Evolutionary conservation across 2,888 invertebrate species (phyloP).

Genomic region (Tromatobia lineatoria): DNA sequence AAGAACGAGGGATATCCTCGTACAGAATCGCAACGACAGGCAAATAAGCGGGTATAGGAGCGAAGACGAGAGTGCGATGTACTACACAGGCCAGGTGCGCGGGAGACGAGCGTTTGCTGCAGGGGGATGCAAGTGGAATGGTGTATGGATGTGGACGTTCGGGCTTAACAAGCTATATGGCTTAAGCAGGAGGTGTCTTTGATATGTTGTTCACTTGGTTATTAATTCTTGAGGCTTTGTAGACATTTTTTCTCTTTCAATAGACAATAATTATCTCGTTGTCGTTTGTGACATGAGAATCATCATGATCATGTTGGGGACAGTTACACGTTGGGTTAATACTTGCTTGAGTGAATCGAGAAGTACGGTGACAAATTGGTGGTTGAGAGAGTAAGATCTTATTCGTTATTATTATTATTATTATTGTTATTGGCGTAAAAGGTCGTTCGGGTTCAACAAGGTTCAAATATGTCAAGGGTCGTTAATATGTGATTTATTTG

Average conservation of each 20-base stretch:
- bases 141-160: slow-evolving; percentile 51
- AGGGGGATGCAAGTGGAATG: neutral
- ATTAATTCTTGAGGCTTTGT: neutral
- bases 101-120: slow-evolving; percentile 38
- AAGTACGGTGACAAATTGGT: neutral
- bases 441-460: too few relatives aligned
- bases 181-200: neutral
- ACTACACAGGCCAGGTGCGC: slow-evolving; percentile 44
- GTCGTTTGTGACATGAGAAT: neutral
- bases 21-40: slow-evolving; percentile 59
- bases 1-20: slow-evolving; percentile 49
- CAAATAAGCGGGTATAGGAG: slow-evolving; percentile 58
- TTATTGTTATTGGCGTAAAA: too few relatives aligned
- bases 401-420: too few relatives aligned
- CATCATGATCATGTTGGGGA: neutral
- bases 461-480: too few relatives aligned
- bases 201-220: slow-evolving; percentile 12
- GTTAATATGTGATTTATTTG: too few relatives aligned
- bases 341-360: neutral
- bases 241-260: neutral
- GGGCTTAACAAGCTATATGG: slow-evolving; percentile 63
- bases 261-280: neutral
- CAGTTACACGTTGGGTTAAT: neutral
- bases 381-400: too few relatives aligned
- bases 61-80: slow-evolving; percentile 56